Percentiles rank a stretch among this genome's conserved stretches.
phyloP scores from a whole-genome alignment of 2,113 vertebrate genomes.

The Rhinopomastus cyanomelas region DNA sequence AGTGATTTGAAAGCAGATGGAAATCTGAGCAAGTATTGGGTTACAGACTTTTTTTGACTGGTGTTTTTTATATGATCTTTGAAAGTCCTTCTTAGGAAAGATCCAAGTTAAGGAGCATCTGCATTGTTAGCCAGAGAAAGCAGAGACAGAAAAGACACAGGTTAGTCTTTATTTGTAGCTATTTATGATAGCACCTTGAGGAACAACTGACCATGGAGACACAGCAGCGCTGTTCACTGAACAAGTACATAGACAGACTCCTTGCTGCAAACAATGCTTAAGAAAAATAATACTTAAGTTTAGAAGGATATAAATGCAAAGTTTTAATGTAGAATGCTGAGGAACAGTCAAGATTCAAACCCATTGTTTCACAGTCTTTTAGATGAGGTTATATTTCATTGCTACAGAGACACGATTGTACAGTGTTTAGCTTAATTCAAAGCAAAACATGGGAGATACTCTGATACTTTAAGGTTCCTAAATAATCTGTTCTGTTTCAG shows the following conservation, averaged over 20 bases:
- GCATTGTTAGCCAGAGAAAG: neutral
- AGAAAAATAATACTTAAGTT: neutral
- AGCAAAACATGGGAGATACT: neutral
- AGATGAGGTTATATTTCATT: conserved; percentile 6
- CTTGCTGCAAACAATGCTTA: neutral
- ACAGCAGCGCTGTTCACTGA: neutral
- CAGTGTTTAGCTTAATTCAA: neutral
- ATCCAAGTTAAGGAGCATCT: neutral
- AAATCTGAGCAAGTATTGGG: conserved; percentile 8
- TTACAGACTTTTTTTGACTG: neutral
- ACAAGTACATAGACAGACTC: neutral
- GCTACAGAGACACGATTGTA: neutral
- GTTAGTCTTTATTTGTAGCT: neutral
- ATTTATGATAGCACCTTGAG: neutral
- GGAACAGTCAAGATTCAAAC: neutral
- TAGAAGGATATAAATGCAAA: neutral
- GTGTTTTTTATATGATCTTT: neutral
- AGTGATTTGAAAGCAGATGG: neutral
- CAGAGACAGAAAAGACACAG: neutral
- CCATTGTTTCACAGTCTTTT: neutral
- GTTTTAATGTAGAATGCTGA: neutral
- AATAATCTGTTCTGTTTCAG: neutral
- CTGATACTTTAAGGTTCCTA: neutral
- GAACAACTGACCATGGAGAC: neutral
- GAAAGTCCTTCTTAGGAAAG: neutral